Evolutionary conservation across 2,888 invertebrate genomes (phyloP).

Genomic region (Heteropelma amictum): DNA sequence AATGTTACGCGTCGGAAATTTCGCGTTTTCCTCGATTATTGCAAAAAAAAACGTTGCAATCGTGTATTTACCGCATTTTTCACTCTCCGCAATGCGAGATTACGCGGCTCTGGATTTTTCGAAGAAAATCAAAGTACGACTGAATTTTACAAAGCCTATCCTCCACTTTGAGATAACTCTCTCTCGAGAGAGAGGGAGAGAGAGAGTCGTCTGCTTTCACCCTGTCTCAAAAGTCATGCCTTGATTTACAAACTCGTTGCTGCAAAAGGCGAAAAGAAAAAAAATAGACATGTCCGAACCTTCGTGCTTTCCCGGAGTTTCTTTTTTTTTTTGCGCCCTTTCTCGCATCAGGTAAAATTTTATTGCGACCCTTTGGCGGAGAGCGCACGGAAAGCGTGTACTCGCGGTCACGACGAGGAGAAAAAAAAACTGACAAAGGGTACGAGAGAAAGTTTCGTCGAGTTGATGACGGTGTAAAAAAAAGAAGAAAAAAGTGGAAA

Average conservation of each 20-base stretch:
- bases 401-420: too few relatives aligned
- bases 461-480: conserved; percentile 6
- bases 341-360: conserved; percentile 50
- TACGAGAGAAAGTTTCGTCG: conserved; percentile 58
- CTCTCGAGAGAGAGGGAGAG: too few relatives aligned
- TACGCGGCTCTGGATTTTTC: conserved; percentile 1
- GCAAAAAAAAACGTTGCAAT: not conserved
- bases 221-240: conserved; percentile 46
- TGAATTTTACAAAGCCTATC: conserved; percentile 49
- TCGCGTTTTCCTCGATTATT: not conserved
- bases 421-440: conserved; percentile 46
- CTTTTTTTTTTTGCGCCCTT: conserved; percentile 49
- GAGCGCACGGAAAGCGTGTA: too few relatives aligned
- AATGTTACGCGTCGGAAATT: not conserved
- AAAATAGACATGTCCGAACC: conserved; percentile 42
- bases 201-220: conserved; percentile 73
- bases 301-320: conserved; percentile 52
- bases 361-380: conserved; percentile 55
- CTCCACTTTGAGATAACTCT: conserved; percentile 55
- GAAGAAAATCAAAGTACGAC: conserved; percentile 30
- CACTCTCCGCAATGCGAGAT: conserved; percentile 4
- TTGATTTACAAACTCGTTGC: conserved; percentile 66
- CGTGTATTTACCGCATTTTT: not conserved
- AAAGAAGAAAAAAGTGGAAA: not conserved
- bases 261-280: conserved; percentile 1